phyloP scores from a whole-genome alignment of 2,888 invertebrate genomes.

The Spisula solida region DNA sequence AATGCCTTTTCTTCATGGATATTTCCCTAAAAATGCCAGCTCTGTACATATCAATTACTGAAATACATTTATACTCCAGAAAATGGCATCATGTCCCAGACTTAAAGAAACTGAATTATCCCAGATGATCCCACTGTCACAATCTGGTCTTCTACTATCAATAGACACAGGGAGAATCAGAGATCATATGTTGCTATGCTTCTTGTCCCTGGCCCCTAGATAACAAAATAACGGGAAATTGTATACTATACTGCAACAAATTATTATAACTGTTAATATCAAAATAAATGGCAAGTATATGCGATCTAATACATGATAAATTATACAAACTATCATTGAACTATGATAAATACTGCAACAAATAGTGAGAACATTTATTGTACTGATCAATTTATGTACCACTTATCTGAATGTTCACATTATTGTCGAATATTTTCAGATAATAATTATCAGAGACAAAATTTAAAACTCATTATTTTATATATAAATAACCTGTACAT shows the following conservation, averaged over 20 bases:
- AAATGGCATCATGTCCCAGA: neutral
- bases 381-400: no score
- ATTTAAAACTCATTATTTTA: no score
- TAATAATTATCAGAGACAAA: no score
- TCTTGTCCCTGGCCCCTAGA: neutral
- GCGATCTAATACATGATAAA: no score
- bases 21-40: neutral
- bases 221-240: neutral
- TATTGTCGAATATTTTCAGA: no score
- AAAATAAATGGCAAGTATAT: no score
- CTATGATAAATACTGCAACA: neutral
- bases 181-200: neutral
- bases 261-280: no score
- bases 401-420: no score
- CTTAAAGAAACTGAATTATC: neutral
- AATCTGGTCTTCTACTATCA: slow-evolving; percentile 28
- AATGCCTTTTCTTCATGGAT: no score
- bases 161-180: neutral
- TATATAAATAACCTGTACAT: no score
- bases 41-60: neutral
- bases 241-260: no score
- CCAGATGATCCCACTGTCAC: slow-evolving; percentile 10
- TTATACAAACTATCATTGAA: no score
- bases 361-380: neutral
- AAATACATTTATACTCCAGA: neutral